Conservation (phyloP, 2,797 vertebrate species). For the Percopsis omiscomaycus region DNA sequence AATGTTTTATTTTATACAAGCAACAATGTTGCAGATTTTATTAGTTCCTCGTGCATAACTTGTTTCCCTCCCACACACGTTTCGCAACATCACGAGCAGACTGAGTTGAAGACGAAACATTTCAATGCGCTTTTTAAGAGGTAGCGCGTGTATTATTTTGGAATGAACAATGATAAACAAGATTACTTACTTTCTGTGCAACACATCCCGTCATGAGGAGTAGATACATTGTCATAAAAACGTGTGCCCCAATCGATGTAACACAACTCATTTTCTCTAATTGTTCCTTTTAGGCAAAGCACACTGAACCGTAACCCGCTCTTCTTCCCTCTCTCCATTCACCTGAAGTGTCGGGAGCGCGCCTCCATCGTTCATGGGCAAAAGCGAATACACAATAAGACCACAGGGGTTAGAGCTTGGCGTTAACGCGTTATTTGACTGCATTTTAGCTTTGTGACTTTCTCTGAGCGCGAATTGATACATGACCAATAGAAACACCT, state of each 20-base stretch:
- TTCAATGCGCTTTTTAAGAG: constrained; percentile 25
- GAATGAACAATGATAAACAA: constrained; percentile 42
- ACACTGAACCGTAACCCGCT: constrained; percentile 64
- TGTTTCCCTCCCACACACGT: constrained; percentile 15
- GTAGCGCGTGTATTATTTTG: constrained; percentile 28
- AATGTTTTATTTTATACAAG: not conserved
- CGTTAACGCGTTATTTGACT: constrained; percentile 2
- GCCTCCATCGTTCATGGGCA: constrained; percentile 73
- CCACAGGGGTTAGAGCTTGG: constrained; percentile 14
- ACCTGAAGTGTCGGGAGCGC: constrained; percentile 78
- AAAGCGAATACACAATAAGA: constrained; percentile 43
- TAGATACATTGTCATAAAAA: constrained; percentile 69
- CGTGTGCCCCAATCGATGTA: constrained; percentile 63
- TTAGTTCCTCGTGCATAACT: constrained; percentile 1
- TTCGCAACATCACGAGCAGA: constrained; percentile 19
- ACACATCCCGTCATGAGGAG: constrained; percentile 74
- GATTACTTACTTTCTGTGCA: constrained; percentile 78
- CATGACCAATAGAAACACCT: too few species aligned
- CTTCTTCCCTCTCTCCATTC: constrained; percentile 70
- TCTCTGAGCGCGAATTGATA: too few species aligned
- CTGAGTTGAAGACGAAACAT: constrained; percentile 15
- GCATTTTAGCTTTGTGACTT: not conserved
- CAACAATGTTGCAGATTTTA: constrained; percentile 1
- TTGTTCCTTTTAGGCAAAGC: constrained; percentile 58
- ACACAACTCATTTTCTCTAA: constrained; percentile 65